Evolutionary conservation across 2,888 invertebrate genomes (phyloP).

Genomic region (Lasioglossum marginatum): DNA sequence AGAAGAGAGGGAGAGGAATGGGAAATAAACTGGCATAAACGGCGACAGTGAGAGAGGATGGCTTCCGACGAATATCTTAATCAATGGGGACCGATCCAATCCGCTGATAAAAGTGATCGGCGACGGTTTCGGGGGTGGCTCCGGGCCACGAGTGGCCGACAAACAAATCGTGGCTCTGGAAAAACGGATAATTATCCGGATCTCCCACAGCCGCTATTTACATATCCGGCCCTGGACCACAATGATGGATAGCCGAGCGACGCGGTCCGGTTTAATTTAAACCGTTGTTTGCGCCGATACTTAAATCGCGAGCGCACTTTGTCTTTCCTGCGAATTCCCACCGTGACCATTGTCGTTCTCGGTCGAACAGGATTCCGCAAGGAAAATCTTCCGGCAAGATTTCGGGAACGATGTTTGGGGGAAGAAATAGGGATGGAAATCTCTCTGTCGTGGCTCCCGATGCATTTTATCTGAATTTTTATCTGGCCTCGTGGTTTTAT

Average conservation of each 20-base stretch:
- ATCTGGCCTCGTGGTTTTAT: not conserved
- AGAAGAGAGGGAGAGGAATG: slow-evolving; percentile 17
- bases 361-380: not conserved
- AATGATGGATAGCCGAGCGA: slow-evolving; percentile 13
- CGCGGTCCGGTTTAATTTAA: slow-evolving; percentile 74
- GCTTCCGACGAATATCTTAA: slow-evolving; percentile 66
- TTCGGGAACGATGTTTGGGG: not conserved
- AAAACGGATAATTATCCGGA: slow-evolving; percentile 76
- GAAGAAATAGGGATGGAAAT: not conserved
- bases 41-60: slow-evolving; percentile 22
- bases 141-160: slow-evolving; percentile 71
- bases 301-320: slow-evolving; percentile 65
- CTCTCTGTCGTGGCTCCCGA: not conserved
- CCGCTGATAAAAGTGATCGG: slow-evolving; percentile 70
- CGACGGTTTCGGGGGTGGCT: slow-evolving; percentile 14
- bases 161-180: slow-evolving; percentile 70
- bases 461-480: not conserved
- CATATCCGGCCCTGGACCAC: slow-evolving; percentile 64
- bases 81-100: slow-evolving; percentile 65
- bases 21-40: slow-evolving; percentile 60
- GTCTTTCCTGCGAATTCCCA: slow-evolving; percentile 39
- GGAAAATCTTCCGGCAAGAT: slow-evolving; percentile 10
- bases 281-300: slow-evolving; percentile 80
- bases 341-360: not conserved
- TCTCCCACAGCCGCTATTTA: slow-evolving; percentile 65